Evolutionary conservation across 64 coral and sea anemone genomes (phyloP), one percentile per base, ranked within the genome.

Genomic region (Montipora efflorescens): DNA sequence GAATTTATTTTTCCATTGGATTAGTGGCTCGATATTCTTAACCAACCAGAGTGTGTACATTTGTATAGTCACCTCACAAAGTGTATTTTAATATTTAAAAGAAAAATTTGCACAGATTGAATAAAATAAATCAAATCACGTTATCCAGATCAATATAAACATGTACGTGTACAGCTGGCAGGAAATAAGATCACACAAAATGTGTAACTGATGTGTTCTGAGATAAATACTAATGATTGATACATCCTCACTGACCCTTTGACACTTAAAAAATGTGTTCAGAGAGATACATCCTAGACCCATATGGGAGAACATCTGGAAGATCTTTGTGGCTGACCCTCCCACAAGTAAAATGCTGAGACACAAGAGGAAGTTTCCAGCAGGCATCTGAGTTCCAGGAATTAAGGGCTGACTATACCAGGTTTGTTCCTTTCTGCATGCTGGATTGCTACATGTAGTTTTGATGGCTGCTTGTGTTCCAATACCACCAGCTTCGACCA

Each of bases 361-460:
- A 44, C 70, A 77, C 47, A 89, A 16, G 47, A 89, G 87, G 58
- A 89, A 89, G 72, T 76, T 89, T 9, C 68, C 70, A 74, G 87
- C 87, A 75, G 87, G 48, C 69, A 77, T 77, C 70, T 77, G 72
- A 48, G 72, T 89, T 77, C 87, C 87, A 48, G 87, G 22, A 45
- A 89, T 89, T 16, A 75, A n/a, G 18, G 87, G 87, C 70, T 89
- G 87, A 58, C 87, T 77, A 19, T 74, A 20, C 87, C 5, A 89
- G 73, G 87, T 89, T 58, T 89, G 16, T 14, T 52, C 75, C 43
- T 69, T 69, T 14, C 16, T 75, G 44, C 64, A 68, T 68, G 36
- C 57, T 59, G 57, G 57, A 67, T 85, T 85, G 22, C 22, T n/a
- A 44, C 82, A 85, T 2, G 25, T 48, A 18, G 64, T 74, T 71